Conservation (phyloP, 2,888 invertebrate genomes). For the Eretmocerus hayati region DNA sequence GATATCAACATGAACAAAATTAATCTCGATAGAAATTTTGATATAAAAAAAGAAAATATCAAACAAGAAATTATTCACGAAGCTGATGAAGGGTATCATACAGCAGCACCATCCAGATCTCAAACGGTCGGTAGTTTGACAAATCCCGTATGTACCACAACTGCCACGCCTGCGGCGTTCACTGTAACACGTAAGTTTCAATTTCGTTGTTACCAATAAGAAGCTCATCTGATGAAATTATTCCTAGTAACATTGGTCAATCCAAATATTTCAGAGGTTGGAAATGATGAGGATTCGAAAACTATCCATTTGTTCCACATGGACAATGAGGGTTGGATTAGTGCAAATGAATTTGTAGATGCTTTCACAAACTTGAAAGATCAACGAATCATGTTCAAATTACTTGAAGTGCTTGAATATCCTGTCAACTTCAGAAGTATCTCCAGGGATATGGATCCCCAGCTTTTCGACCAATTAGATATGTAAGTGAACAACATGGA, state of each 20-base stretch:
- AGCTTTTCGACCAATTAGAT: constrained; percentile 25
- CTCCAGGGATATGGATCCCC: constrained; percentile 20
- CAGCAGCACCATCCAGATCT: not conserved
- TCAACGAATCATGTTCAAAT: constrained; percentile 15
- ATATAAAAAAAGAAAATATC: too few species aligned
- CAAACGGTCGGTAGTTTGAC: not conserved
- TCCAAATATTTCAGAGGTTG: constrained; percentile 28
- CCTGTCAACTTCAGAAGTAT: constrained; percentile 21
- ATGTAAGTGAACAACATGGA: constrained; percentile 24
- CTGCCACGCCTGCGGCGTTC: not conserved
- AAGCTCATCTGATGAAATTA: too few species aligned
- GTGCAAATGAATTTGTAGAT: constrained; percentile 28
- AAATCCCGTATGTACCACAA: not conserved
- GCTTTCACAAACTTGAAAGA: constrained; percentile 27
- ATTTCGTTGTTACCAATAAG: not conserved
- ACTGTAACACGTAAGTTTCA: not conserved
- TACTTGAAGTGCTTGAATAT: constrained; percentile 18
- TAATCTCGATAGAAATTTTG: too few species aligned
- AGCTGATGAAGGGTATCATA: not conserved
- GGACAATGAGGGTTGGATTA: constrained; percentile 31
- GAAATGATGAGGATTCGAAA: constrained; percentile 7
- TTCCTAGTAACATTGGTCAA: too few species aligned
- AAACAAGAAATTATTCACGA: not conserved
- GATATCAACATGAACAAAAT: too few species aligned
- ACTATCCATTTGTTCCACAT: constrained; percentile 27